Base-by-base conservation (phyloP, 1,140 invertebrate genomes). In the Anagrus nilaparvatae region DNA sequence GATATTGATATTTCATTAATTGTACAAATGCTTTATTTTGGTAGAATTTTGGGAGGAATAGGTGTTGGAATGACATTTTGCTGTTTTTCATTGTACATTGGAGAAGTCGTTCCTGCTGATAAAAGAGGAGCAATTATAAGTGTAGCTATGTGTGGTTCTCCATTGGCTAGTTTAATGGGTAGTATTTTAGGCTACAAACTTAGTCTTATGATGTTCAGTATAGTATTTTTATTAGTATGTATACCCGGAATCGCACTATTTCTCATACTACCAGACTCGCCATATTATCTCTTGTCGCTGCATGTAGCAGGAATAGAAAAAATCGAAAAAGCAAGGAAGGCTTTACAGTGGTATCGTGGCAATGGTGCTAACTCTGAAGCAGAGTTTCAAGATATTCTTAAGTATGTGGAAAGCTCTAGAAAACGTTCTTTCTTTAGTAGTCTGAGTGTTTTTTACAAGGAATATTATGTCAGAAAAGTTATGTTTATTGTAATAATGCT, bases 181-280 rank as follows among this genome's bases (percentile, higher is more conserved):
- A 21, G 10, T 2, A 12, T 38, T 13, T n/a, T n/a, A 47, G 68
- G 74, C 23, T 59, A 72, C 54, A 64, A 73, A 44, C 69, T 79
- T 13, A 59, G 81, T n/a, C n/a, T n/a, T n/a, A n/a, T n/a, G n/a
- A n/a, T 76, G 5, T 69, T 76, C 12, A 72, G 76, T 25, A 76
- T 79, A 43, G 68, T 79, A 20, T 52, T 48, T 6, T 50, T 57
- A 35, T 57, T 60, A 10, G 25, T 78, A 24, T 43, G 31, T 20
- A 21, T 48, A 27, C n/a, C n/a, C n/a, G n/a, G n/a, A n/a, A n/a
- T n/a, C n/a, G n/a, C n/a, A n/a, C n/a, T n/a, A n/a, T n/a, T n/a
- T n/a, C 68, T 68, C 32, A 73, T 73, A 36, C 72, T 83, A 60
- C 81, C 82, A 0, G 81, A 86, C 61, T 80, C 81, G 14, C 82